Percentiles rank a stretch among this genome's conserved stretches.
Conservation (phyloP, 2,888 invertebrate species). For the Himalopsyche kuldschensis region DNA sequence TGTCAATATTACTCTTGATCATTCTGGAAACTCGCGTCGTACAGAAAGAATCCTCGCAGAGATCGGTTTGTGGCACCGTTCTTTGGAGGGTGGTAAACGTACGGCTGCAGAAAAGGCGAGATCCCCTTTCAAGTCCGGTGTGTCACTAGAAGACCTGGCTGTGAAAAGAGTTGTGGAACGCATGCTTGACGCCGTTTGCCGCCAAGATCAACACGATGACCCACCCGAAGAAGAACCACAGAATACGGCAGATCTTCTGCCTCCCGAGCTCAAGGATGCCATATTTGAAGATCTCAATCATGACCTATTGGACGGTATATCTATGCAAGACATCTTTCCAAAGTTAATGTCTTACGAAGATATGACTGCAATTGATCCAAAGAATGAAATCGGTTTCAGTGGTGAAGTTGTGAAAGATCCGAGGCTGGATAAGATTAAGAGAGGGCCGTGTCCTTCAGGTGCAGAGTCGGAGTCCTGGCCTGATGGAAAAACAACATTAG, state of each 20-base stretch:
- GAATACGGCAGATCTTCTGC: constrained; percentile 75
- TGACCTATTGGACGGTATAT: constrained; percentile 80
- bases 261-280: constrained; percentile 85
- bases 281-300: constrained; percentile 84
- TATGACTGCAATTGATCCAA: constrained; percentile 64
- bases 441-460: constrained; percentile 37
- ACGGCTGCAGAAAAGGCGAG: constrained; percentile 50
- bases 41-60: constrained; percentile 68
- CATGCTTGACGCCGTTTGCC: constrained; percentile 63
- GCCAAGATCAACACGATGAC: constrained; percentile 67
- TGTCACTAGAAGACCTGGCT: constrained; percentile 54
- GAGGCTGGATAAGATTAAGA: constrained; percentile 42
- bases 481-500: constrained; percentile 57
- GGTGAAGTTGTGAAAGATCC: constrained; percentile 45
- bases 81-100: constrained; percentile 50
- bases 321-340: constrained; percentile 83
- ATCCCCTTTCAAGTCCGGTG: constrained; percentile 55
- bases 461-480: constrained; percentile 49
- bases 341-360: constrained; percentile 72
- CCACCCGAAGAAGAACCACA: constrained; percentile 73
- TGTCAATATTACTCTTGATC: constrained; percentile 80
- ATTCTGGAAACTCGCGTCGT: constrained; percentile 63
- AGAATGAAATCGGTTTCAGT: constrained; percentile 59
- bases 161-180: constrained; percentile 64
- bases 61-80: constrained; percentile 67